These are phyloP conservation scores for Cheirogaleus medius DNA, from an alignment of 2,113 vertebrate species.

Conservation along the genomic window DNA sequence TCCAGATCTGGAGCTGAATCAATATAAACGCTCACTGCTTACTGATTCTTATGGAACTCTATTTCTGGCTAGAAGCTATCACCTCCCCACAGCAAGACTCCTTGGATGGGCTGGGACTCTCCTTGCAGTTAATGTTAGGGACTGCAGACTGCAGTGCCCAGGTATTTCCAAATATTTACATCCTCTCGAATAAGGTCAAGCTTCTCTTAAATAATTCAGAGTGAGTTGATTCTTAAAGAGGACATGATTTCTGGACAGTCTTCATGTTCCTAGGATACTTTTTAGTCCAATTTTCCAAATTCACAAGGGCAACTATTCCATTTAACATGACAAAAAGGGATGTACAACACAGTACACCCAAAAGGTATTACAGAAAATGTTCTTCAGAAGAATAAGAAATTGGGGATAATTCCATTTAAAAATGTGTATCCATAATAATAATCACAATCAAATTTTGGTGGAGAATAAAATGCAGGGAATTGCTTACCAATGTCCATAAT, in stretches of 20 bases:
- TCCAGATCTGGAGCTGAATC: background rate
- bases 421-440: background rate
- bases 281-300: background rate
- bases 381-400: background rate
- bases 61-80: background rate
- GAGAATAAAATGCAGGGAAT: background rate
- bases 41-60: background rate
- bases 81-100: background rate
- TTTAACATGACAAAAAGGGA: background rate
- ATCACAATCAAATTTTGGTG: background rate
- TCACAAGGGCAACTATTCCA: background rate
- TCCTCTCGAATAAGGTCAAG: background rate
- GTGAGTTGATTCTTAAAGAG: background rate
- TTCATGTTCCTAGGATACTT: background rate
- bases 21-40: background rate
- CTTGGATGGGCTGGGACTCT: background rate
- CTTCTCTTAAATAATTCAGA: background rate
- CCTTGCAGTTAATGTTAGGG: background rate
- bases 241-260: background rate
- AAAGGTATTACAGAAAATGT: background rate
- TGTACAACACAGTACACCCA: background rate
- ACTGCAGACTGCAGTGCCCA: fast-evolving
- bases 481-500: constrained; percentile 87
- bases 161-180: background rate
- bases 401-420: background rate